Base-by-base conservation (phyloP, 2,113 vertebrate genomes). In the Fregata magnificens region DNA sequence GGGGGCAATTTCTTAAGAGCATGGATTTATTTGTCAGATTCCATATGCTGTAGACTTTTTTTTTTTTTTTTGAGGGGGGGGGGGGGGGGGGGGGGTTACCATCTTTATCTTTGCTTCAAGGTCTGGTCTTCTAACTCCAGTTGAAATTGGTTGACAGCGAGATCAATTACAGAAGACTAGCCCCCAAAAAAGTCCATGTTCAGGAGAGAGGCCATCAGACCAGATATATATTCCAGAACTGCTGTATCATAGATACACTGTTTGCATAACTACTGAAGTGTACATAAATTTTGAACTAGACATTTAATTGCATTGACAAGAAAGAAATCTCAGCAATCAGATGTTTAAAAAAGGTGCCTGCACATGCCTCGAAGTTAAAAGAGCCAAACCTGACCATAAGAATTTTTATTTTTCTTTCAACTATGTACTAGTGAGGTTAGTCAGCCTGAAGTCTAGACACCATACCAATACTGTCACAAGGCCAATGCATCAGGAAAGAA, bases 121-220 rank as follows among this genome's bases (percentile, higher is more conserved):
- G 5, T 74, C 38, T 61, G 11, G 9, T 71, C 17, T 55, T 40
- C 58, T 40, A 42, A 32, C 7, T 62, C 40, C 22, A 40, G 0
- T 4, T 56, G 52, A 71, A 80, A 40, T 3, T 34, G 16, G 20
- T 1, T 85, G 32, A 52, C 31, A 10, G 2, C 0, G 0, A 65
- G 36, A 49, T 70, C 50, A 32, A 3, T 50, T 70, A 32, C 3
- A 28, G 28, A 62, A 45, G 7, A 17, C 11, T 16, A 36, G 11
- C 5, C 9, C 25, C 45, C 22, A n/a, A 9, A 19, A 19, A 71
- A 38, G 9, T 38, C 69, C 32, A 67, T 18, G 40, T 28, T 74
- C 42, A 74, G 36, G 44, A 65, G 32, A 69, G 40, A 71, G 24
- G 29, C 20, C 58, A 36, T 47, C 45, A 32, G 31, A 66, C 10